A percentile compares a stretch with the other conserved stretches of the same genome.
phyloP scores from a whole-genome alignment of 64 coral and sea anemone genomes.

The Actinia tenebrosa region DNA sequence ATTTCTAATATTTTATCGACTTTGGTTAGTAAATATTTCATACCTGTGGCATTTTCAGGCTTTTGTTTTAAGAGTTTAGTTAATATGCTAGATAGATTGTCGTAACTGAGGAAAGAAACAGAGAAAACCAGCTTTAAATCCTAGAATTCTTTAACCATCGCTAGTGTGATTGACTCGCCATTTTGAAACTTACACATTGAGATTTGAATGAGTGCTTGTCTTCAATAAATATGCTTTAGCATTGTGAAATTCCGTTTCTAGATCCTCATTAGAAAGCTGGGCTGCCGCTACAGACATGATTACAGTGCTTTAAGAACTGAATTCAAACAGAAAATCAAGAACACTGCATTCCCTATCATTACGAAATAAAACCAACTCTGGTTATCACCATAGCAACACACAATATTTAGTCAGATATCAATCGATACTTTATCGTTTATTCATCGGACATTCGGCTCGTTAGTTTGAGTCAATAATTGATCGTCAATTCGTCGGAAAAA shows the following conservation, averaged over 20 bases:
- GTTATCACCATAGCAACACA: constrained; percentile 10
- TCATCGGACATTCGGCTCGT: background rate
- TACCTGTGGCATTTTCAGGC: constrained; percentile 70
- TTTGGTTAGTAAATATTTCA: constrained; percentile 19
- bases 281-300: constrained; percentile 33
- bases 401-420: background rate
- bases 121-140: constrained; percentile 2
- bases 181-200: constrained; percentile 90
- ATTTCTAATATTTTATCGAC: background rate
- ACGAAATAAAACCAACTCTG: background rate
- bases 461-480: background rate
- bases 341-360: background rate
- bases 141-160: background rate
- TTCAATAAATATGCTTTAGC: constrained; percentile 94
- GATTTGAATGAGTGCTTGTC: constrained; percentile 78
- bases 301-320: constrained; percentile 30
- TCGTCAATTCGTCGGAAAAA: background rate
- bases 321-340: background rate
- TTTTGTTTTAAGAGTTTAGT: constrained; percentile 59
- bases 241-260: constrained; percentile 90
- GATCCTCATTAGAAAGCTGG: constrained; percentile 46
- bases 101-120: constrained; percentile 63
- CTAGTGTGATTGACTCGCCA: constrained; percentile 21
- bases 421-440: background rate
- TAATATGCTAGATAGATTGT: constrained; percentile 85